Percentiles rank a stretch among this genome's conserved stretches.
These are phyloP conservation scores for Tinea trinotella DNA, from an alignment of 2,888 invertebrate species.

Conservation along the genomic window DNA sequence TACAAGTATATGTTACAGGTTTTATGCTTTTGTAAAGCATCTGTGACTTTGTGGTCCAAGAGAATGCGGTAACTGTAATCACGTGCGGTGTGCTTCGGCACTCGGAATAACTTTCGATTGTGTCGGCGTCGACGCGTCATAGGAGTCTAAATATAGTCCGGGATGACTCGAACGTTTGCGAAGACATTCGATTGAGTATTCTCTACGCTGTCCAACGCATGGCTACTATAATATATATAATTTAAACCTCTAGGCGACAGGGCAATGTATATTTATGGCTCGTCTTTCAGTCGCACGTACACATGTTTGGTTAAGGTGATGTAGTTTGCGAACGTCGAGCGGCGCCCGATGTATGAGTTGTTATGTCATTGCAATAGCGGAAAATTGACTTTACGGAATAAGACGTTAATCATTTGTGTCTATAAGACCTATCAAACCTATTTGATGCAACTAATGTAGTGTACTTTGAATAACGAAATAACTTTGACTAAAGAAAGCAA, in stretches of 20 bases:
- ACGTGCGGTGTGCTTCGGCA: slow-evolving; percentile 49
- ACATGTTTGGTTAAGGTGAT: slow-evolving; percentile 8
- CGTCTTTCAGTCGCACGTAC: background rate
- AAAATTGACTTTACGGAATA: background rate
- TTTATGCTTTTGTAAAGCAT: background rate
- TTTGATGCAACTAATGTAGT: background rate
- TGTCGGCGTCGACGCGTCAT: slow-evolving; percentile 34
- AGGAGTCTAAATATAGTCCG: slow-evolving; percentile 13
- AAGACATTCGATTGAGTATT: background rate
- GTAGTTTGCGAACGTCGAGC: background rate
- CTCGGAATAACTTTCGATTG: slow-evolving; percentile 67
- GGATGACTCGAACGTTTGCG: slow-evolving; percentile 16
- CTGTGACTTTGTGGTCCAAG: slow-evolving; percentile 26
- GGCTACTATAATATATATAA: background rate
- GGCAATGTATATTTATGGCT: background rate
- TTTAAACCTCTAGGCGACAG: background rate
- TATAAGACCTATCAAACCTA: too few relatives aligned
- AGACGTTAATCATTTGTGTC: background rate
- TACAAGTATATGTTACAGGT: too few relatives aligned
- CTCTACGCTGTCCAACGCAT: slow-evolving; percentile 1
- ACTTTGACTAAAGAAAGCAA: background rate
- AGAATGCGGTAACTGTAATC: slow-evolving; percentile 50
- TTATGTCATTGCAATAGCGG: slow-evolving; percentile 10
- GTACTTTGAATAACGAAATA: background rate
- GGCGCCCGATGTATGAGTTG: background rate